phyloP scores from a whole-genome alignment of 2,797 vertebrate species.

The Sebastes kiyomatsui region DNA sequence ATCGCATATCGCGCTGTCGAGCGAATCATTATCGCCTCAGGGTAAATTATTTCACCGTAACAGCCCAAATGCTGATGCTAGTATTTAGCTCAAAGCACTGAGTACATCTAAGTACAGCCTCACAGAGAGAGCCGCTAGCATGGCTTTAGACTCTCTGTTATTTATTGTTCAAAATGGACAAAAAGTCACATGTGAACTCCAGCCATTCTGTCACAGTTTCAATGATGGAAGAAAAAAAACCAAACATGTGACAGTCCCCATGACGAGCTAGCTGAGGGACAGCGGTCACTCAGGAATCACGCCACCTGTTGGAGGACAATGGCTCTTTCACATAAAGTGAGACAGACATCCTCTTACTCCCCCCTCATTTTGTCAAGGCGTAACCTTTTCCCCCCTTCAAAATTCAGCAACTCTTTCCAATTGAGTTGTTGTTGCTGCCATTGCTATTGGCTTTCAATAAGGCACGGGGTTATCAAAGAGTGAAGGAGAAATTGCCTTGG shows the following conservation, averaged over 20 bases:
- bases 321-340: slow-evolving; percentile 70
- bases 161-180: slow-evolving; percentile 35
- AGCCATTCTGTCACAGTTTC: slow-evolving; percentile 54
- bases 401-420: slow-evolving; percentile 85
- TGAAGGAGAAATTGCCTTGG: slow-evolving; percentile 88
- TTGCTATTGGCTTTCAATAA: slow-evolving; percentile 84
- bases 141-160: not conserved
- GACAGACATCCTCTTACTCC: slow-evolving; percentile 74
- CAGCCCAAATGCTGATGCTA: not conserved
- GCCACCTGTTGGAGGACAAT: slow-evolving; percentile 80
- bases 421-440: slow-evolving; percentile 86
- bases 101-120: not conserved
- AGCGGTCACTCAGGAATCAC: slow-evolving; percentile 64
- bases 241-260: slow-evolving; percentile 3
- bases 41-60: no score
- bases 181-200: slow-evolving; percentile 45
- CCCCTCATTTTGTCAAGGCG: slow-evolving; percentile 76
- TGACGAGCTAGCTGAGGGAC: slow-evolving; percentile 41
- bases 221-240: slow-evolving; percentile 36
- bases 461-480: slow-evolving; percentile 86
- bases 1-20: no score
- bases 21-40: no score
- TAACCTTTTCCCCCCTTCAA: slow-evolving; percentile 78
- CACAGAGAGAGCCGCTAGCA: not conserved
- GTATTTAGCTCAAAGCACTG: not conserved